A percentile compares a stretch with the other conserved stretches of the same genome.
Conservation (phyloP, 2,888 invertebrate genomes). For the Pandemis corylana region DNA sequence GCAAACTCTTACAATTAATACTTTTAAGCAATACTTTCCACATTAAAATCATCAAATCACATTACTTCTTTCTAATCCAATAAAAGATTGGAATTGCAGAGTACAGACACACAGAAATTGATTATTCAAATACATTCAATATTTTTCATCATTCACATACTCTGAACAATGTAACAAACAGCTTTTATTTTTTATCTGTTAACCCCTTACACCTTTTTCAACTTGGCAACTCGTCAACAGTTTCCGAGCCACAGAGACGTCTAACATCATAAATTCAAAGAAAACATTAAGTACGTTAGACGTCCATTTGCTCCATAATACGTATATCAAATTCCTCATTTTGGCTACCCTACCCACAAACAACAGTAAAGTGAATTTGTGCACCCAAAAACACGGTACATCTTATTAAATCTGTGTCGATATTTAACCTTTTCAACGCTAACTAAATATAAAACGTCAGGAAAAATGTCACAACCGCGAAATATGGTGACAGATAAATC, state of each 20-base stretch:
- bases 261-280: not conserved
- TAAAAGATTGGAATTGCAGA: not conserved
- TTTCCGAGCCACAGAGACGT: not conserved
- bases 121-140: not conserved
- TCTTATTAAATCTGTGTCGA: not conserved
- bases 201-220: not conserved
- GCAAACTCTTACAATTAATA: no score
- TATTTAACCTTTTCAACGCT: not conserved
- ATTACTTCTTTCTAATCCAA: not conserved
- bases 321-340: not conserved
- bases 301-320: not conserved
- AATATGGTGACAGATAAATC: no score
- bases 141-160: not conserved
- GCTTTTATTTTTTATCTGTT: not conserved
- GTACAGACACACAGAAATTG: not conserved
- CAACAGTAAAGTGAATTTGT: not conserved
- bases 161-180: not conserved
- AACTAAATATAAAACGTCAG: not conserved
- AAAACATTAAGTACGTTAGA: not conserved
- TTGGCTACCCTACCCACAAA: not conserved
- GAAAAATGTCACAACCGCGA: no score
- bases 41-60: not conserved
- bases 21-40: not conserved
- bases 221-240: not conserved
- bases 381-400: not conserved